Percentiles rank a stretch among this genome's conserved stretches.
Conservation (phyloP, 2,113 vertebrate species). For the Eonycteris spelaea region DNA sequence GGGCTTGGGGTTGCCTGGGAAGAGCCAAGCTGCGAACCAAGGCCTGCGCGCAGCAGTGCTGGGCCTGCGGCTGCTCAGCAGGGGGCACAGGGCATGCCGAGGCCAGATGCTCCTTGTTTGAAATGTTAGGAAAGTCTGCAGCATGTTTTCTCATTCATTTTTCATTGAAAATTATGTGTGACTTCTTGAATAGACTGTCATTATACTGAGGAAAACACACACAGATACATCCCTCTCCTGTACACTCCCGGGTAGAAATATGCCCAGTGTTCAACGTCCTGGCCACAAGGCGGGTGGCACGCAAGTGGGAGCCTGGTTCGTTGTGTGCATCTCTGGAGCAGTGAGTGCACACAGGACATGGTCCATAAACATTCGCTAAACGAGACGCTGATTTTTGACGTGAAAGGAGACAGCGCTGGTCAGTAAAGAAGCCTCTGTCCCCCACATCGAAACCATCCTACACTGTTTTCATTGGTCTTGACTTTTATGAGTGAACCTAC, state of each 20-base stretch:
- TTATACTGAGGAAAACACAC: too few relatives aligned
- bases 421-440: not conserved
- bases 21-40: too few relatives aligned
- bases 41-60: too few relatives aligned
- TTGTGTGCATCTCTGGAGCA: not conserved
- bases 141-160: not conserved
- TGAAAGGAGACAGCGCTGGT: not conserved
- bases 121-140: too few relatives aligned
- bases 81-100: too few relatives aligned
- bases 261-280: not conserved
- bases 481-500: not conserved
- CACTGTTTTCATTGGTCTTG: not conserved
- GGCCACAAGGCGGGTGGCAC: not conserved
- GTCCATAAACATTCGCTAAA: not conserved
- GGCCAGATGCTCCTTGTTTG: too few relatives aligned
- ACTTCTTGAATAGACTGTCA: not conserved
- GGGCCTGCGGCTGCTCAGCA: too few relatives aligned
- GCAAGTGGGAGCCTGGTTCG: not conserved
- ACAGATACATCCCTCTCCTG: not conserved
- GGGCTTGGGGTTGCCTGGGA: too few relatives aligned
- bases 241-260: not conserved
- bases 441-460: not conserved
- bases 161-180: not conserved
- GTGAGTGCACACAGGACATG: accelerated
- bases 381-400: not conserved